phyloP scores from a whole-genome alignment of 1,140 invertebrate genomes.

The Pomacea maculata region DNA sequence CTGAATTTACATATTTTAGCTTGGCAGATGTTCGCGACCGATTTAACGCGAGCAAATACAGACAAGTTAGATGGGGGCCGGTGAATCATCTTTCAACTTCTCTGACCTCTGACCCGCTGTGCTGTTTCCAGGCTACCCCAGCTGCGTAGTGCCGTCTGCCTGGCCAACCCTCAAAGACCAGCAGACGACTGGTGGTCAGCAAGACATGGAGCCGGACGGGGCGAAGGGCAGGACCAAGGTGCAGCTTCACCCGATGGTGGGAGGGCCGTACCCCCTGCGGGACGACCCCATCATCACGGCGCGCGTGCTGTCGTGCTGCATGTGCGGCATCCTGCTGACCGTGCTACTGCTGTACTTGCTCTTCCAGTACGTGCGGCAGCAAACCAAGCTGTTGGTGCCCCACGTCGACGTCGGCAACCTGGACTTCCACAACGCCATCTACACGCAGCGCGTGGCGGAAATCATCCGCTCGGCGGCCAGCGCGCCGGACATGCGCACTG shows the following conservation, averaged over 20 bases:
- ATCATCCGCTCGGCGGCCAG: conserved; percentile 1
- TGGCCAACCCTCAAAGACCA: background rate
- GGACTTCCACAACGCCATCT: conserved; percentile 12
- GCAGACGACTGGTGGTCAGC: background rate
- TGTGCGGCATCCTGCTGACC: background rate
- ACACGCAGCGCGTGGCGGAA: conserved; percentile 5
- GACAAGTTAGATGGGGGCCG: too few relatives aligned
- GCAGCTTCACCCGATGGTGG: background rate
- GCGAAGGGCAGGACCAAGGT: background rate
- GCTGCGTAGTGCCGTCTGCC: conserved; percentile 6
- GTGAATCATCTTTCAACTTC: background rate
- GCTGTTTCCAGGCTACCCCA: conserved; percentile 11
- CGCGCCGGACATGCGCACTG: too few relatives aligned
- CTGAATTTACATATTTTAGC: too few relatives aligned
- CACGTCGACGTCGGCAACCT: conserved; percentile 15
- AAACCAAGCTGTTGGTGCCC: conserved; percentile 2
- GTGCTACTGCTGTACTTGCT: conserved; percentile 13
- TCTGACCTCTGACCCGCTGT: background rate
- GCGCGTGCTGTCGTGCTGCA: background rate
- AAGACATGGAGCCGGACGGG: background rate
- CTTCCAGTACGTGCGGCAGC: conserved; percentile 12
- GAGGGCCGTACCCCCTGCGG: background rate
- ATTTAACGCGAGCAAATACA: too few relatives aligned
- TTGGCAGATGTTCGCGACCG: too few relatives aligned
- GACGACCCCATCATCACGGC: conserved; percentile 1